Base-by-base conservation (phyloP, 1,140 invertebrate species). In the Onthophagus taurus region DNA sequence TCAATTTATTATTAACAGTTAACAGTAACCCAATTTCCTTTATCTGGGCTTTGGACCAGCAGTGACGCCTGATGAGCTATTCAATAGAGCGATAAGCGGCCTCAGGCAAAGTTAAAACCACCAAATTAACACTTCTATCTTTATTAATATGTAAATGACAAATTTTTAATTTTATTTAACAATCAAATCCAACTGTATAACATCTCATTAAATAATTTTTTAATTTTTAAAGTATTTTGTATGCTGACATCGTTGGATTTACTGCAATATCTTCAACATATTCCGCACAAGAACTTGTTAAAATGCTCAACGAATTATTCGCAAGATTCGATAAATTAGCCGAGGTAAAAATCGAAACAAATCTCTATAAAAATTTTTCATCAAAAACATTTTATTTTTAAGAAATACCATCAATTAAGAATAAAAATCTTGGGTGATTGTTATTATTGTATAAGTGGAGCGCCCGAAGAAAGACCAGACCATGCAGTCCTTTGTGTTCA, bases 361-460 rank as follows among this genome's bases (percentile, higher is more conserved):
- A n/a, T n/a, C n/a, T n/a, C n/a, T n/a, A n/a, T n/a, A n/a, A n/a
- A n/a, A n/a, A n/a, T n/a, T n/a, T 59, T 50, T 33, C n/a, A n/a
- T n/a, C n/a, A n/a, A n/a, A n/a, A 24, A 12, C 5, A 20, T 18
- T 44, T 34, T 31, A 23, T 48, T 50, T 71, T 71, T 21, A 61
- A 83, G 84, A 91, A 89, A 78, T 95, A 93, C 66, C 82, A 94
- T 62, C 91, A 95, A 63, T 67, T 94, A 46, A 74, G 92, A 29
- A 95, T 96, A 47, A 96, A 95, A 74, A 95, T 95, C 62, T 75
- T 95, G 12, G 91, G 92, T 1, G 92, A 95, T 66, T 95, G 91
- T 65, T 95, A 96, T 67, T 95, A 96, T 69, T 95, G 91, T 63
- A 91, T 95, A 57, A 90, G 89, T 65, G 87, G 86, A 8, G 89